A percentile compares a stretch with the other conserved stretches of the same genome.
phyloP scores from a whole-genome alignment of 2,113 vertebrate genomes.

The Panthera uncia region DNA sequence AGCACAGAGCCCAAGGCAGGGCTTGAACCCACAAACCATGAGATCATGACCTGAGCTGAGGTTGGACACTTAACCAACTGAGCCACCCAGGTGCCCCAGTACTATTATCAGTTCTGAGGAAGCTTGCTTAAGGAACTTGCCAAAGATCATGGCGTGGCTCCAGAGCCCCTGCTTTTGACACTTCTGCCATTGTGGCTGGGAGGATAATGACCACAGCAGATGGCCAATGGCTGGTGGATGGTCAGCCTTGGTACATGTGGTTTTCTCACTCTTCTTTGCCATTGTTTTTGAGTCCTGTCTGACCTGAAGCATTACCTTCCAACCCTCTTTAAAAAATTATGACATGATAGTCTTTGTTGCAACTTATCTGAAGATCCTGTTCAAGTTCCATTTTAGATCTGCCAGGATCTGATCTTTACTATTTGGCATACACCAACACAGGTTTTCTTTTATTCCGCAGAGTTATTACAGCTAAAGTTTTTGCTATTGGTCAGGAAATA shows the following conservation, averaged over 20 bases:
- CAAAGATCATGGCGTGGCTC: not conserved
- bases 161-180: not conserved
- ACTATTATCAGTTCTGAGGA: not conserved
- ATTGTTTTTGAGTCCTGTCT: not conserved
- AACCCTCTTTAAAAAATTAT: not conserved
- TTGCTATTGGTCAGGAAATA: not conserved
- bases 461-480: not conserved
- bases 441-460: not conserved
- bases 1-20: too few species aligned
- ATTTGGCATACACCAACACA: not conserved
- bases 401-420: not conserved
- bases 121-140: not conserved
- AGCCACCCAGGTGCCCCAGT: too few species aligned
- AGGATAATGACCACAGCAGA: not conserved
- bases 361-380: not conserved
- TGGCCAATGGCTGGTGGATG: too few species aligned
- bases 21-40: too few species aligned
- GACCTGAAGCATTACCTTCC: not conserved
- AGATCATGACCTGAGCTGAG: too few species aligned
- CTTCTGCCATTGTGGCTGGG: not conserved
- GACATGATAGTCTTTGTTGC: not conserved
- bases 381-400: not conserved
- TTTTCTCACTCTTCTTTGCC: not conserved
- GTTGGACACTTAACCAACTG: too few species aligned
- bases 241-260: not conserved